Conservation (phyloP, 2,888 invertebrate species). For the Marasmarcha lunaedactyla region DNA sequence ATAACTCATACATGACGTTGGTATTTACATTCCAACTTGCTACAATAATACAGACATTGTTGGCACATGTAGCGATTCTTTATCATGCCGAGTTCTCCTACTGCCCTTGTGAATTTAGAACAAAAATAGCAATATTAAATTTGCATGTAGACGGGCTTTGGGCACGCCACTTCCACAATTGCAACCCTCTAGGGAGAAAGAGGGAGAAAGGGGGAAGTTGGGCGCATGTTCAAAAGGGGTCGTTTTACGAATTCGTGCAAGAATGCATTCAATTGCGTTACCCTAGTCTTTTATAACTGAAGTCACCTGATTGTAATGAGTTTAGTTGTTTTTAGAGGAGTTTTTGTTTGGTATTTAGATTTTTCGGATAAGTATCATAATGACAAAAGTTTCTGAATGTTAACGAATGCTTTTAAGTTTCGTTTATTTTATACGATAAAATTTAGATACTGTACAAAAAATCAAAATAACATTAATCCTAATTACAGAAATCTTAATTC, state of each 20-base stretch:
- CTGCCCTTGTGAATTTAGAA: slow-evolving; percentile 60
- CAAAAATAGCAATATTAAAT: slow-evolving; percentile 63
- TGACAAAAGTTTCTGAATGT: too few relatives aligned
- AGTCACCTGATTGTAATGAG: slow-evolving; percentile 14
- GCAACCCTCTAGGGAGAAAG: slow-evolving; percentile 14
- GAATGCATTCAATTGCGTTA: slow-evolving; percentile 39
- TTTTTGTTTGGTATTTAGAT: too few relatives aligned
- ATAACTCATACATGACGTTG: too few relatives aligned
- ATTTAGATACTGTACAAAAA: too few relatives aligned
- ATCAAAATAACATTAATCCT: too few relatives aligned
- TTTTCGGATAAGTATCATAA: too few relatives aligned
- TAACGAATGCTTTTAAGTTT: too few relatives aligned
- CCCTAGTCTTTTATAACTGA: slow-evolving; percentile 31
- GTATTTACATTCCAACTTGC: too few relatives aligned
- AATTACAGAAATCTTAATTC: too few relatives aligned
- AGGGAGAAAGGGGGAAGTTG: slow-evolving; percentile 23
- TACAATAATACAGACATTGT: too few relatives aligned
- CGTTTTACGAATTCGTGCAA: slow-evolving; percentile 37
- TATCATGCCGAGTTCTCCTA: slow-evolving; percentile 31
- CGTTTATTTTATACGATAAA: too few relatives aligned
- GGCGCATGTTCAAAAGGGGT: slow-evolving; percentile 28
- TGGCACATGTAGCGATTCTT: slow-evolving; percentile 14
- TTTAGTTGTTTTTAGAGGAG: neutral
- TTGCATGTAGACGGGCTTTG: slow-evolving; percentile 45
- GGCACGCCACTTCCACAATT: slow-evolving; percentile 27